Base-by-base conservation (phyloP, 2,113 vertebrate genomes). In the Ophiodon elongatus region DNA sequence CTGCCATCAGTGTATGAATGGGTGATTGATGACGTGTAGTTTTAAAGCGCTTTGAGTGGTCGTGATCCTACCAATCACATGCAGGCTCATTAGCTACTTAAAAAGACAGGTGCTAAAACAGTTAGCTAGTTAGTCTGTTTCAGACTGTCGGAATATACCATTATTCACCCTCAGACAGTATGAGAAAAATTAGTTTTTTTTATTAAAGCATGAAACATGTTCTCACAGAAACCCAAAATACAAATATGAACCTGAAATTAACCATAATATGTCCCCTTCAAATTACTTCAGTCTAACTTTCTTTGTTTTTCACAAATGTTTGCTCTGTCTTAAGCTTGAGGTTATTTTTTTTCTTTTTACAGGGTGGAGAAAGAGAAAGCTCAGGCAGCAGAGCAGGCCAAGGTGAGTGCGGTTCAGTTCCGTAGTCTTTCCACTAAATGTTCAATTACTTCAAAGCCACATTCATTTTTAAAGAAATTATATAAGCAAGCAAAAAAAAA, bases 351-450 rank as follows among this genome's bases (percentile, higher is more conserved):
- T 52, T 69, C 37, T 8, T 81, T 71, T 92, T 68, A 14, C 95
- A 99, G 98, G 95, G 98, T 99, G 92, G 98, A 99, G 94, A 99
- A 99, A 88, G 98, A 99, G 94, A 99, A 99, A 93, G 97, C 97
- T 70, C 98, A 98, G 89, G 97, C 98, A 80, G 96, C 96, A 84
- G 98, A 99, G 82, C 97, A 98, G 94, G 95, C 97, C 79, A 99
- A 99, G 96, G 97, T 98, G 93, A 97, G 96, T 68, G 27, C 50
- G 7, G 6, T 64, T 72, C 11, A 37, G 0, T 57, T 63, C 4
- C 45, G 13, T 35, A 2, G 35, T 50, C 10, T 67, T 52, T 76
- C 5, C 23, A 27, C 3, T 45, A 2, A 65, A 47, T 35, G 0
- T 64, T 45, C 2, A 35, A 9, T 63, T 57, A 15, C 54, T 21